Conservation (phyloP, 2,888 invertebrate species). For the Cephus sareptanus region DNA sequence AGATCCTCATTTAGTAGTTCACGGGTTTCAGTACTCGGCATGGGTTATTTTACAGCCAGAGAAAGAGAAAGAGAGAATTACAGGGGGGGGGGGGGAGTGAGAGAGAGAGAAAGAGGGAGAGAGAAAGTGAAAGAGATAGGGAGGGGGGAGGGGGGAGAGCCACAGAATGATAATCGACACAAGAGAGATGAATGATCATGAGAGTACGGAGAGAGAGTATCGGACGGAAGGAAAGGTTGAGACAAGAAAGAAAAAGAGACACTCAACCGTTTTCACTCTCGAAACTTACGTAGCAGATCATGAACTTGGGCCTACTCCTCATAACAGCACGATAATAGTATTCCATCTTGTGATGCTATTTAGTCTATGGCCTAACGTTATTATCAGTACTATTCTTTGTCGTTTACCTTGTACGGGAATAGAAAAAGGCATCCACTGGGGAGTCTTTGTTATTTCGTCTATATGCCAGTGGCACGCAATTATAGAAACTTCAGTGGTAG, state of each 20-base stretch:
- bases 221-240: neutral
- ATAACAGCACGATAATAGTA: slow-evolving; percentile 35
- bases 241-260: slow-evolving; percentile 1
- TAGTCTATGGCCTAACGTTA: neutral
- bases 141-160: neutral
- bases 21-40: neutral
- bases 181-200: neutral
- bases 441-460: neutral
- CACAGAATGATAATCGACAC: slow-evolving; percentile 10
- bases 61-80: slow-evolving; percentile 11
- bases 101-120: slow-evolving; percentile 12
- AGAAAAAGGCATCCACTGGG: neutral
- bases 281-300: slow-evolving; percentile 50
- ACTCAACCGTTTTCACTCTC: slow-evolving; percentile 54
- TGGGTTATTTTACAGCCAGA: neutral
- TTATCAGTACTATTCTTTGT: slow-evolving; percentile 4
- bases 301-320: slow-evolving; percentile 44
- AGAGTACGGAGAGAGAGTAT: slow-evolving; percentile 3
- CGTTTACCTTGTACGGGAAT: slow-evolving; percentile 1
- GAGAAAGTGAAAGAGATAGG: neutral
- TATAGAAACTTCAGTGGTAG: neutral
- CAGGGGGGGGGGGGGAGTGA: neutral
- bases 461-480: neutral
- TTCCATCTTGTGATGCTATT: slow-evolving; percentile 35
- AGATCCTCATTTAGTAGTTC: neutral